Base-by-base conservation (phyloP, 1,140 invertebrate genomes). In the Riptortus pedestris region DNA sequence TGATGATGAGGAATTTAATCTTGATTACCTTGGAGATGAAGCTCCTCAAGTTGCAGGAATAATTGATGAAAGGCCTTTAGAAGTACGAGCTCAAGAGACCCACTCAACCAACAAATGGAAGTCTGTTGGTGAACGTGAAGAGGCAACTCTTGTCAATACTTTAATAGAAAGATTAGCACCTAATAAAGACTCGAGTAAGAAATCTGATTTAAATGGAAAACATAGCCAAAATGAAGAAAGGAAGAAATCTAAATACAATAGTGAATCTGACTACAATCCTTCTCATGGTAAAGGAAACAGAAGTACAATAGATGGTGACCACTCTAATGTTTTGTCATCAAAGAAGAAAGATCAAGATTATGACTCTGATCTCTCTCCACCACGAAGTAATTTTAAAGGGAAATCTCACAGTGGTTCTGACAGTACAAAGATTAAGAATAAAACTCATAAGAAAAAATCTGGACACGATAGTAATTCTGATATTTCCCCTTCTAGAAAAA, bases 41-140 rank as follows among this genome's bases (percentile, higher is more conserved):
- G 89, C 86, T 0, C 93, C 93, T 5, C 86, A 90, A 73, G 85
- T 96, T 68, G 91, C 87, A n/a, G 91, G 86, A 31, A 81, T 96
- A 65, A 82, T 94, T 52, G 93, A 96, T 75, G 92, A 96, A 51
- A 79, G 89, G 68, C 87, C 85, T 16, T 80, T 81, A 28, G 81
- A 86, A 69, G 73, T 90, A 1, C 79, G 78, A 70, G 75, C 81
- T 68, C 70, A 82, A 66, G 79, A 90, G 77, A 75, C 83, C 51
- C 76, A 79, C 65, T 76, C 74, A 62, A 79, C 75, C 60, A 80
- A 80, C 63, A 83, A 85, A 71, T 92, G 90, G 89, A 85, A 84
- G 76, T 79, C 85, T 48, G 76, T 89, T 61, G 75, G 73, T 3
- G 73, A 76, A 33, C 55, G 60, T 62, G 72, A 77, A 51, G 72